Conservation (phyloP, 1,140 invertebrate genomes). For the Aphidius gifuensis region DNA sequence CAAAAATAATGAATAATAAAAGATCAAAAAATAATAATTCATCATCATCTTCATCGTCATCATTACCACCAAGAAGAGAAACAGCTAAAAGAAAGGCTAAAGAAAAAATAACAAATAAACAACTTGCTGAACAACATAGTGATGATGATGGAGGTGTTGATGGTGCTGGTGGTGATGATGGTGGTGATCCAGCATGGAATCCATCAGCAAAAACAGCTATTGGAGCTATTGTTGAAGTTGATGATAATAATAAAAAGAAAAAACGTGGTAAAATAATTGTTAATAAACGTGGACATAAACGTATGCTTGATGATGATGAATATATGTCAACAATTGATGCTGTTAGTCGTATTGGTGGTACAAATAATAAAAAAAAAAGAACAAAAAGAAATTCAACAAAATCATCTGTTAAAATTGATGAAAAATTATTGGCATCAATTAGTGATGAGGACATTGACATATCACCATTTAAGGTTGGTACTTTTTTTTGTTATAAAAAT, state of each 20-base stretch:
- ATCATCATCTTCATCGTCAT: too few relatives aligned
- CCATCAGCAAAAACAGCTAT: slow-evolving; percentile 58
- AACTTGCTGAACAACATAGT: slow-evolving; percentile 50
- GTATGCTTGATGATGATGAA: slow-evolving; percentile 40
- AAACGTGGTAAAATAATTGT: slow-evolving; percentile 46
- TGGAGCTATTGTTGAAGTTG: slow-evolving; percentile 33
- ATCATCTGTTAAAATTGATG: slow-evolving; percentile 41
- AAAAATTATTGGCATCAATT: slow-evolving; percentile 43
- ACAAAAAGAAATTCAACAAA: slow-evolving; percentile 33
- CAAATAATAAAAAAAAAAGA: slow-evolving; percentile 40
- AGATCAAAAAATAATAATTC: not conserved
- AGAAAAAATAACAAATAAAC: slow-evolving; percentile 56
- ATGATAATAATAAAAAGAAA: slow-evolving; percentile 45
- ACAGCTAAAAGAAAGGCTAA: slow-evolving; percentile 65
- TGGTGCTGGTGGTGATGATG: slow-evolving; percentile 56
- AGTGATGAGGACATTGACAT: slow-evolving; percentile 52
- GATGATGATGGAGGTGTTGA: slow-evolving; percentile 60
- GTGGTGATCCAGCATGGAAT: slow-evolving; percentile 72
- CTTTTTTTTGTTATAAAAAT: too few relatives aligned
- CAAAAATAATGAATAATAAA: slow-evolving; percentile 16
- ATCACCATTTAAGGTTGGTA: slow-evolving; percentile 49
- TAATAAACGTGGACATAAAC: slow-evolving; percentile 39
- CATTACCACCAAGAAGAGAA: slow-evolving; percentile 61
- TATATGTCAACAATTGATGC: slow-evolving; percentile 32
- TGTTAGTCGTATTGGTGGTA: slow-evolving; percentile 25